Evolutionary conservation across 2,888 invertebrate species (phyloP), one percentile per base, ranked within the genome.

Genomic region (Polydrusus pterygomalis): DNA sequence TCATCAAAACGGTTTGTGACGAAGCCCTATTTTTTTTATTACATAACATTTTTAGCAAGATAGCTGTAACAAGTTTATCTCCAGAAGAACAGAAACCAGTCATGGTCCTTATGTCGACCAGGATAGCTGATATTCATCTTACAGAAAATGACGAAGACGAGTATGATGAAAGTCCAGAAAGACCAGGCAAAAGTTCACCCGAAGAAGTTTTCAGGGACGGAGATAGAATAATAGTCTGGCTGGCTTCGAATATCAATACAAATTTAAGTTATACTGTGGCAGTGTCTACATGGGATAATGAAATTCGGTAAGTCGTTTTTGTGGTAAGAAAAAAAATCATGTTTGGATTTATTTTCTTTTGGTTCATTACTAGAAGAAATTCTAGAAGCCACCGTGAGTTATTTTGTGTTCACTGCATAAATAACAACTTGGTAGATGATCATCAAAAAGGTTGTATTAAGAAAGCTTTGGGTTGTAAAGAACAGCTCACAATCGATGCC

Each of bases 181-280:
- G 6, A 64, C n/a, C 7, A 1, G 38, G 13, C 11, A n/a, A 25
- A 20, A 11, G 49, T 56, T 25, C 63, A 0, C 68, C 77, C 9
- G 45, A 77, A 13, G 77, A 77, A 40, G 45, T 78, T 15, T 76
- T 80, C 10, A 62, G 70, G 34, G 67, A 63, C 7, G 71, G 78
- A 8, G 86, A 87, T 71, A 83, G 83, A 72, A 82, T 86, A 34
- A 80, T 87, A n/a, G 80, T 87, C 18, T 87, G 86, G 85, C 77
- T 86, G 10, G 83, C 84, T 0, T 87, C 86, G 0, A 86, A 86
- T 78, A 77, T 86, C 30, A 69, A 74, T 5, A 84, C 83, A 0
- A 83, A 82, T 63, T 81, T 81, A 30, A 84, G 81, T 64, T 87
- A 86, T 74, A 86, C 87, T 5, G 80, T 86, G 1, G 86, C 86